Percentiles rank a stretch among this genome's conserved stretches.
These are phyloP conservation scores for Sipha flava DNA, from an alignment of 1,140 invertebrate species.

Conservation along the genomic window DNA sequence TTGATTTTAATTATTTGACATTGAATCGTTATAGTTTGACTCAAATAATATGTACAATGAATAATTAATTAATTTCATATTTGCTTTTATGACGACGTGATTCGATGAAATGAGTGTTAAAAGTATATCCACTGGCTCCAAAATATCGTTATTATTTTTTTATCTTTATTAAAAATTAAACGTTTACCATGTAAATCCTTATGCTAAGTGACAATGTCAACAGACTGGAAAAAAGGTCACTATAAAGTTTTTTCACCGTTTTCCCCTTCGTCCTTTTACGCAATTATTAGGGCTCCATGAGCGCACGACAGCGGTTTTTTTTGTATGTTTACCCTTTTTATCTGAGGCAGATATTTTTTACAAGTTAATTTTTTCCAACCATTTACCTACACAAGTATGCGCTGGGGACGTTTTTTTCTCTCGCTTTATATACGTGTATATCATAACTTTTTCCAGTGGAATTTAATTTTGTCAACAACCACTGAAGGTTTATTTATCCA, in stretches of 20 bases:
- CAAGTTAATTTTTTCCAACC: constrained; percentile 28
- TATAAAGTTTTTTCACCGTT: constrained; percentile 8
- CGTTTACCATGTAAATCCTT: constrained; percentile 26
- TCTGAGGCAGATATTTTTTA: neutral
- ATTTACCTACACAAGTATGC: constrained; percentile 22
- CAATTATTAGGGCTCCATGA: neutral
- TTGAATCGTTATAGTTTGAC: too few relatives aligned
- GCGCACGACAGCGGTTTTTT: constrained; percentile 20
- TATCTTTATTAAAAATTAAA: constrained; percentile 31
- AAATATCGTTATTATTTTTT: constrained; percentile 7
- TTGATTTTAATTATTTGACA: too few relatives aligned
- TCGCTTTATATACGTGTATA: neutral
- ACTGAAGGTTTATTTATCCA: neutral
- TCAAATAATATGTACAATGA: too few relatives aligned
- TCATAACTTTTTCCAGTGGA: neutral
- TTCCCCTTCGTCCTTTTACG: neutral
- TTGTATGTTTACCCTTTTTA: constrained; percentile 3
- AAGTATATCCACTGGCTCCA: neutral
- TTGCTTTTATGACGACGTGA: too few relatives aligned
- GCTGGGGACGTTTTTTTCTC: neutral
- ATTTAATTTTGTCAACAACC: constrained; percentile 25
- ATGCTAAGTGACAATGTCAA: constrained; percentile 30
- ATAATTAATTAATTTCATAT: too few relatives aligned
- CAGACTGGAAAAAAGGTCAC: constrained; percentile 21
- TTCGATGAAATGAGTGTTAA: neutral